Evolutionary conservation across 2,113 vertebrate species (phyloP), one percentile per base, ranked within the genome.

Genomic region (Coturnix japonica): DNA sequence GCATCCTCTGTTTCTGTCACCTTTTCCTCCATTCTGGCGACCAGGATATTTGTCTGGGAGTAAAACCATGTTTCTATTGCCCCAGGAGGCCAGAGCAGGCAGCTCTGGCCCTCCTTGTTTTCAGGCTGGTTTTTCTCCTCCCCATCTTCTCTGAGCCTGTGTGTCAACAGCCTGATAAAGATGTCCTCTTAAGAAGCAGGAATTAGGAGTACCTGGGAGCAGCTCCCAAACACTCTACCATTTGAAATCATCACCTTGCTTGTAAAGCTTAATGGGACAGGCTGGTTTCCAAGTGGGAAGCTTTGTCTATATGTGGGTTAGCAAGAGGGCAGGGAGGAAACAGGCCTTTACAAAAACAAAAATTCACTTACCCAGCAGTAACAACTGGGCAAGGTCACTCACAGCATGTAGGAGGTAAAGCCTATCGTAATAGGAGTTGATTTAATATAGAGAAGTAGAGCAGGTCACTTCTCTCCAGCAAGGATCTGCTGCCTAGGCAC

Each of bases 291-390:
- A 96, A 93, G 73, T 80, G 89, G 87, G 91, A 92, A 83, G 81
- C 51, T 93, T 87, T 86, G 66, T 59, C 77, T 80, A 33, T 37
- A 96, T 93, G 82, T 93, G 94, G 85, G 86, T 95, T 95, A 96
- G 77, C 56, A 70, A 76, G 47, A 94, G 67, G 95, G 69, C 0
- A 61, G 90, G 89, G 91, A 95, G 79, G 60, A 94, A 81, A 43
- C 65, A n/a, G 46, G 78, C 37, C 49, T 47, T 82, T 37, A 46
- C 53, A 35, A 88, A 95, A 75, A 16, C 76, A 93, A 71, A 90
- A 85, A 70, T 69, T 94, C 85, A 89, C 81, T 95, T 73, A 92
- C 44, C 77, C 77, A 92, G 87, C 85, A 91, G 56, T 33, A 86
- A 56, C 37, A 69, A 57, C 59, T 71, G 87, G 87, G 95, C 73